Percentiles rank a stretch among this genome's conserved stretches.
Conservation (phyloP, 2,797 vertebrate genomes). For the Thamnophis elegans region DNA sequence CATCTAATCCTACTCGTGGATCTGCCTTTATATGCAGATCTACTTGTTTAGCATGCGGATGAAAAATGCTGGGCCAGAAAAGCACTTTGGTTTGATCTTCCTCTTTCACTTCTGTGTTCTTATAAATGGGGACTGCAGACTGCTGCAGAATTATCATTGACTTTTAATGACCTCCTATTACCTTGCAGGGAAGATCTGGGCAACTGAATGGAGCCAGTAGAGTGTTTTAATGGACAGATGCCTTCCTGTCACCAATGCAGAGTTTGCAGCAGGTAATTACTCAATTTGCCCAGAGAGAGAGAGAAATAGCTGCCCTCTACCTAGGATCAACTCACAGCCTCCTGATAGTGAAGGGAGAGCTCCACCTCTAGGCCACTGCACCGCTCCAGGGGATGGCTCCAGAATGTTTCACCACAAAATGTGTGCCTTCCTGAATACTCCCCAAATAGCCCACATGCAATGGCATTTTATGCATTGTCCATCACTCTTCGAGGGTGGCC, state of each 20-base stretch:
- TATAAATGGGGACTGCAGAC: background rate
- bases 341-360: no score
- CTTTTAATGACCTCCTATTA: no score
- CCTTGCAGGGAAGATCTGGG: no score
- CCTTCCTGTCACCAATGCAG: no score
- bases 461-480: background rate
- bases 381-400: background rate
- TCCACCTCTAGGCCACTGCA: no score
- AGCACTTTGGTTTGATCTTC: background rate
- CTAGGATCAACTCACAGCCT: no score
- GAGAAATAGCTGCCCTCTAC: no score
- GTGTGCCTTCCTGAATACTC: background rate
- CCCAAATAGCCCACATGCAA: background rate
- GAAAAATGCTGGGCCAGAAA: background rate
- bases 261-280: no score
- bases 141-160: no score
- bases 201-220: no score
- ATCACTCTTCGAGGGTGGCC: background rate
- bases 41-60: background rate
- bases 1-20: background rate
- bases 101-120: background rate
- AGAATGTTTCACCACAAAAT: background rate
- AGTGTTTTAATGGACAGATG: no score
- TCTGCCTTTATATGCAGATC: background rate
- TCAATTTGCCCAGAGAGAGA: no score